phyloP scores from a whole-genome alignment of 2,888 invertebrate genomes.

The Cecidostiba fungosa region DNA sequence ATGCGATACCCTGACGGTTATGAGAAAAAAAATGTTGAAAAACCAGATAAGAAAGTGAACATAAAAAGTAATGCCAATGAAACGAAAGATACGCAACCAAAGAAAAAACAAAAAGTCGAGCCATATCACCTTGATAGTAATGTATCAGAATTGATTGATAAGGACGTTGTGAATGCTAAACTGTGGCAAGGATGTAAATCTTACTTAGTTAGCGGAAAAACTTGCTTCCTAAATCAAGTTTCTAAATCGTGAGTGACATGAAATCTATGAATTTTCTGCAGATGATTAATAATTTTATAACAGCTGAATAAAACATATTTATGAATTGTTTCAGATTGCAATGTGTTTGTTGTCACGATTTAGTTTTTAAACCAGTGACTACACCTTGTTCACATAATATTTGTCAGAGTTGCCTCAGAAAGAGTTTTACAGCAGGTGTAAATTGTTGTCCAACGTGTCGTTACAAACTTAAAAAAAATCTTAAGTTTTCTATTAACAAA shows the following conservation, averaged over 20 bases:
- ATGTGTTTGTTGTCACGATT: slow-evolving; percentile 90
- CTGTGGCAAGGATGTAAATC: slow-evolving; percentile 83
- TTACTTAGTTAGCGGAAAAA: slow-evolving; percentile 45
- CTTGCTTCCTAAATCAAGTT: slow-evolving; percentile 44
- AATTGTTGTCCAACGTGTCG: slow-evolving; percentile 87
- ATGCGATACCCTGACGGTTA: slow-evolving; percentile 86
- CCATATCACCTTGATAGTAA: slow-evolving; percentile 77
- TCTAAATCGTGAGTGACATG: slow-evolving; percentile 40
- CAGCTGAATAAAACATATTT: neutral
- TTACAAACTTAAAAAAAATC: slow-evolving; percentile 82
- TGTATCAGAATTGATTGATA: slow-evolving; percentile 77
- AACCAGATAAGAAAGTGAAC: slow-evolving; percentile 67
- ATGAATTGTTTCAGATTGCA: slow-evolving; percentile 80
- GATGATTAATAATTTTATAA: neutral
- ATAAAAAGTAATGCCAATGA: slow-evolving; percentile 68
- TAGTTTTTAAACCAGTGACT: slow-evolving; percentile 87
- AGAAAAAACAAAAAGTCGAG: slow-evolving; percentile 68
- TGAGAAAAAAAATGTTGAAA: slow-evolving; percentile 81
- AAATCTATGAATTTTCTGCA: neutral
- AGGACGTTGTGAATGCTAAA: slow-evolving; percentile 84
- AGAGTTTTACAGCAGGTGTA: slow-evolving; percentile 85
- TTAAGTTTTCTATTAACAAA: slow-evolving; percentile 68
- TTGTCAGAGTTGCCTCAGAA: slow-evolving; percentile 86
- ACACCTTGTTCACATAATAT: slow-evolving; percentile 89
- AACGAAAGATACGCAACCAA: slow-evolving; percentile 61